phyloP scores from a whole-genome alignment of 2,113 vertebrate species.

The Trogon surrucura region DNA sequence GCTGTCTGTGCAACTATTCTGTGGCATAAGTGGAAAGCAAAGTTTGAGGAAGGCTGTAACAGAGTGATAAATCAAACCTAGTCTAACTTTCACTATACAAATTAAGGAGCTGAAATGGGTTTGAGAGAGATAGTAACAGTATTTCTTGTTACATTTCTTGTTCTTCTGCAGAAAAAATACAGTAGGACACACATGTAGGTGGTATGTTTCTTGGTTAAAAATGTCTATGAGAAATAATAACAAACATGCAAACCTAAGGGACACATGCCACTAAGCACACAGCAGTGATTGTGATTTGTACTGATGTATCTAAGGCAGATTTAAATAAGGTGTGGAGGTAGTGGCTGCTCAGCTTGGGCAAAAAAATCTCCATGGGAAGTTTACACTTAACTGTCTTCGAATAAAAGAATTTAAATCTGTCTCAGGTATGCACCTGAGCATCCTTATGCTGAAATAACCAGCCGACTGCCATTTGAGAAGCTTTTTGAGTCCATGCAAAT shows the following conservation, averaged over 20 bases:
- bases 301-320: neutral
- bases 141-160: neutral
- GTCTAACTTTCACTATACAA: neutral
- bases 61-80: neutral
- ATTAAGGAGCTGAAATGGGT: neutral
- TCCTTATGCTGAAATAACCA: neutral
- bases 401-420: neutral
- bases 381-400: neutral
- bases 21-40: neutral
- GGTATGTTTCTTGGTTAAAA: neutral
- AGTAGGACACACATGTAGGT: accelerated
- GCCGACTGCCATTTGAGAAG: neutral
- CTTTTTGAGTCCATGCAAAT: neutral
- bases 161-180: neutral
- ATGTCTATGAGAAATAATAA: neutral
- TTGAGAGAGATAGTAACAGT: neutral
- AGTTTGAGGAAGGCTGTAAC: neutral
- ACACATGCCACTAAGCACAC: neutral
- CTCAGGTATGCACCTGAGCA: neutral
- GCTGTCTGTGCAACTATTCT: neutral
- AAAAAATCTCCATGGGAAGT: neutral
- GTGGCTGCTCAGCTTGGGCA: neutral
- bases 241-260: neutral
- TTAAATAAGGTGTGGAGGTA: neutral
- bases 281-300: neutral